These are phyloP conservation scores for Planococcus citri DNA, from an alignment of 1,140 invertebrate genomes.

Conservation along the genomic window DNA sequence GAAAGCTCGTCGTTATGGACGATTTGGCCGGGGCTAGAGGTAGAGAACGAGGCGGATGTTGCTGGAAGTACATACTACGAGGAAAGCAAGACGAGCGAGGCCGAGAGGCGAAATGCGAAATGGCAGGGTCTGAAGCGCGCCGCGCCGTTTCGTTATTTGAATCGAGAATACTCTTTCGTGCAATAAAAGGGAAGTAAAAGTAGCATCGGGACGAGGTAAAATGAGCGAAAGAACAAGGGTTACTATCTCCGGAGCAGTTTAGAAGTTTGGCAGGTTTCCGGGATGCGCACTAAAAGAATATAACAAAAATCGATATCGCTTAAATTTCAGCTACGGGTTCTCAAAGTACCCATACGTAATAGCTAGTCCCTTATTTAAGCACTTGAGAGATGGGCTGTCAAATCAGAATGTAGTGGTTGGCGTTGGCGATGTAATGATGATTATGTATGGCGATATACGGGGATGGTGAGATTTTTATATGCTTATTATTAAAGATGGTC, in stretches of 20 bases:
- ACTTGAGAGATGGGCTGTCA: too few species aligned
- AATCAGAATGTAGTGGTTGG: too few species aligned
- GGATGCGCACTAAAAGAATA: constrained; percentile 2
- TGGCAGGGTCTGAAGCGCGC: too few species aligned
- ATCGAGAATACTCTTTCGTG: constrained; percentile 6
- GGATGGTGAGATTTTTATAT: too few species aligned
- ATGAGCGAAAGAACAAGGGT: constrained; percentile 2
- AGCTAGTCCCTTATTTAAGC: not conserved
- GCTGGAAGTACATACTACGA: too few species aligned
- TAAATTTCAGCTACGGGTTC: constrained; percentile 2
- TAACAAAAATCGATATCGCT: constrained; percentile 1
- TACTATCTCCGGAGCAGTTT: constrained; percentile 6
- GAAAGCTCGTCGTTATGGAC: constrained; percentile 1
- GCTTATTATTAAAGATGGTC: too few species aligned
- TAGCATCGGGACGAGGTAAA: constrained; percentile 1
- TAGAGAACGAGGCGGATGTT: not conserved
- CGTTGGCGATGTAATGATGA: too few species aligned
- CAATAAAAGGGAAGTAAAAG: constrained; percentile 7
- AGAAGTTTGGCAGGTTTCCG: constrained; percentile 5
- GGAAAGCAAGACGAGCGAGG: too few species aligned
- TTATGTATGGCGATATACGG: too few species aligned
- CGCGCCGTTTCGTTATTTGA: not conserved
- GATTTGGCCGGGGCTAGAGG: not conserved
- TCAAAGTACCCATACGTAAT: not conserved
- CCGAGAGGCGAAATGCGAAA: too few species aligned